Evolutionary conservation across 2,888 invertebrate species (phyloP).

Genomic region (Dryocosmus kuriphilus): DNA sequence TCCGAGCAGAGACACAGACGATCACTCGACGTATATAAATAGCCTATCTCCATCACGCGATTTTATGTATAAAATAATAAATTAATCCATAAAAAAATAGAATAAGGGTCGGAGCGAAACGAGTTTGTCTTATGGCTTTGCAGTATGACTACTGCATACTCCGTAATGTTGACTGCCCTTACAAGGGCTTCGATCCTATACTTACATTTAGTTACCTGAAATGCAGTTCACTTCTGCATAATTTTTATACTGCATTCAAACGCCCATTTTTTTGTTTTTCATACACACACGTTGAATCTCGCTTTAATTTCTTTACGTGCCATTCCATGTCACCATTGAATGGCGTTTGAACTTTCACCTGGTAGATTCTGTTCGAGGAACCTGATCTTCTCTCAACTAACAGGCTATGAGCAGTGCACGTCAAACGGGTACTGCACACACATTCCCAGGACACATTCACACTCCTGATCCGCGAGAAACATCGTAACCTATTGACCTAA

Average conservation of each 20-base stretch:
- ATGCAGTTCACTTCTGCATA: slow-evolving; percentile 38
- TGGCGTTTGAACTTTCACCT: slow-evolving; percentile 70
- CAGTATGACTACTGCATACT: slow-evolving; percentile 60
- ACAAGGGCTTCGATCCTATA: slow-evolving; percentile 45
- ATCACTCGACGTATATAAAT: slow-evolving; percentile 60
- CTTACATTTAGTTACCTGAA: slow-evolving; percentile 40
- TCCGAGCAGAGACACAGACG: slow-evolving; percentile 60
- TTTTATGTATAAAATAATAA: slow-evolving; percentile 64
- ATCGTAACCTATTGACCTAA: slow-evolving; percentile 68
- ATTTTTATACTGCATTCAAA: slow-evolving; percentile 26
- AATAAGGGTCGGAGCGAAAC: slow-evolving; percentile 57
- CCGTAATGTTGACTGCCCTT: slow-evolving; percentile 59
- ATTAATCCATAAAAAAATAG: slow-evolving; percentile 63
- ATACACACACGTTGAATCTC: neutral
- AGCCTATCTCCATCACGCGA: slow-evolving; percentile 45
- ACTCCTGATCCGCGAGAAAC: slow-evolving; percentile 45
- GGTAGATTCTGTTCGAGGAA: slow-evolving; percentile 54
- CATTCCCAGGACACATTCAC: slow-evolving; percentile 49
- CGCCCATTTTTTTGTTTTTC: slow-evolving; percentile 26
- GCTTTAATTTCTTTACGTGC: slow-evolving; percentile 14
- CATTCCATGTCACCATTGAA: slow-evolving; percentile 56
- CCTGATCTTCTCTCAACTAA: slow-evolving; percentile 57
- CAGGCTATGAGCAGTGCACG: slow-evolving; percentile 48
- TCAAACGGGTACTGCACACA: slow-evolving; percentile 47
- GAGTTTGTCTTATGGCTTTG: slow-evolving; percentile 68